phyloP scores from a whole-genome alignment of 2,113 vertebrate species.

The Donacobius atricapilla region DNA sequence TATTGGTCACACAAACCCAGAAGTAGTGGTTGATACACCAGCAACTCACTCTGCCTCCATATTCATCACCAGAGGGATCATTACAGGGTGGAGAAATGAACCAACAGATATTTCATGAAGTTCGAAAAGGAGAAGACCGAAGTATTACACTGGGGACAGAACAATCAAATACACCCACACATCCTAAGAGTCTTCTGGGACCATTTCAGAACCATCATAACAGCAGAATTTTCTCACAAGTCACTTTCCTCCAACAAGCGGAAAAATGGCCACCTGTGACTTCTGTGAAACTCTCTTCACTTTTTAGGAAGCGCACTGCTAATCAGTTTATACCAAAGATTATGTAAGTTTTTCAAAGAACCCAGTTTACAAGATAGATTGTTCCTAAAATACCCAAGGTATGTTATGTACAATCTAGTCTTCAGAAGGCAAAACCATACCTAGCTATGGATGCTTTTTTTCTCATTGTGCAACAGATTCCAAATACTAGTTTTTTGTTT shows the following conservation, averaged over 20 bases:
- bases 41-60: rapidly evolving
- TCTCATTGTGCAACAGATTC: background rate
- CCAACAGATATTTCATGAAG: background rate
- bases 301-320: background rate
- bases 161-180: background rate
- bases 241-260: background rate
- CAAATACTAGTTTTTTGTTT: background rate
- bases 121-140: background rate
- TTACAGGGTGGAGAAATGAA: background rate
- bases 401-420: background rate
- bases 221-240: rapidly evolving
- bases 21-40: background rate
- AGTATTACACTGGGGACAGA: background rate
- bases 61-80: background rate
- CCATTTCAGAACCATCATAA: background rate
- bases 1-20: background rate
- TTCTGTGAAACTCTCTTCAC: background rate
- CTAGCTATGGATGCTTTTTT: background rate
- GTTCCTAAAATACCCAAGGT: background rate
- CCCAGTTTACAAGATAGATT: background rate
- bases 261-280: background rate
- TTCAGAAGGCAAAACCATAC: background rate
- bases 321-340: background rate
- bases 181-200: background rate
- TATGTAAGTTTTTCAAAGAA: background rate